Percentiles rank a stretch among this genome's conserved stretches.
These are phyloP conservation scores for Antigone vipio DNA, from an alignment of 2,113 vertebrate genomes.

Conservation along the genomic window DNA sequence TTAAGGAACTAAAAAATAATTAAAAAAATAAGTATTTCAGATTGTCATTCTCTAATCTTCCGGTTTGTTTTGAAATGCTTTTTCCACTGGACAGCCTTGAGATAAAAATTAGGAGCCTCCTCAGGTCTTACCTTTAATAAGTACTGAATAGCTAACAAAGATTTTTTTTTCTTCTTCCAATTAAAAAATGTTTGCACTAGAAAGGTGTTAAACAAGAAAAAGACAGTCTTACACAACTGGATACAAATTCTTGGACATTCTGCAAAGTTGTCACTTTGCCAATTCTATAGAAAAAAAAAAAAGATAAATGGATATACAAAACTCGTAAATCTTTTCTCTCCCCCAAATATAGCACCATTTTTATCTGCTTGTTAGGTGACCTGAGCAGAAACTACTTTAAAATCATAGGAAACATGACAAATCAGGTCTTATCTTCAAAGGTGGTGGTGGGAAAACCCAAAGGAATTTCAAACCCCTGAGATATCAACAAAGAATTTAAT, in stretches of 20 bases:
- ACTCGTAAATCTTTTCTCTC: background rate
- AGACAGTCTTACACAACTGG: background rate
- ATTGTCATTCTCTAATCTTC: background rate
- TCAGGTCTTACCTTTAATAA: background rate
- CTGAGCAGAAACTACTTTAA: background rate
- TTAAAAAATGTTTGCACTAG: background rate
- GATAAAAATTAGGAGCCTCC: background rate
- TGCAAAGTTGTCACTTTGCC: background rate
- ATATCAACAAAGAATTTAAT: conserved; percentile 39
- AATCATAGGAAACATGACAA: background rate
- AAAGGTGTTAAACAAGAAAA: background rate
- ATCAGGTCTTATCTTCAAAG: conserved; percentile 46
- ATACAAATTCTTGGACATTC: background rate
- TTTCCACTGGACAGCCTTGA: background rate
- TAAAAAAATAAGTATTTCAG: background rate
- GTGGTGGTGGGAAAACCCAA: conserved; percentile 23
- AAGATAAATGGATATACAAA: background rate
- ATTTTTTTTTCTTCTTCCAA: background rate
- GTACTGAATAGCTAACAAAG: background rate
- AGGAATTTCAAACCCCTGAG: conserved; percentile 26
- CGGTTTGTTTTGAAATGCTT: background rate
- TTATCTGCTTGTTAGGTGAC: background rate
- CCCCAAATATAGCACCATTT: background rate
- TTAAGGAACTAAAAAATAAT: background rate
- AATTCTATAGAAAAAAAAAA: background rate